A percentile compares a stretch with the other conserved stretches of the same genome.
Conservation (phyloP, 2,888 invertebrate species). For the Bombylius discolor region DNA sequence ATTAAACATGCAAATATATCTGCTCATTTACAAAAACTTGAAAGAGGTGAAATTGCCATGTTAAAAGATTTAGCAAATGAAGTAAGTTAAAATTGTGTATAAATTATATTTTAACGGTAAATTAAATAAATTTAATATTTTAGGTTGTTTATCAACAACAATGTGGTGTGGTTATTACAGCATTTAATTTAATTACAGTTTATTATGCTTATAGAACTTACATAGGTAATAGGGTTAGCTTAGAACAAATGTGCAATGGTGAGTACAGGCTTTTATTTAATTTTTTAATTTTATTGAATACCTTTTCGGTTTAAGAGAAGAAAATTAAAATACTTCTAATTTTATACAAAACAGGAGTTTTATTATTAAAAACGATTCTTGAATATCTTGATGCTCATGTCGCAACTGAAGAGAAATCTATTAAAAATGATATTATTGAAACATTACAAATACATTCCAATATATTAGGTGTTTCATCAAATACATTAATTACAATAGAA, state of each 20-base stretch:
- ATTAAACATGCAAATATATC: constrained; percentile 42
- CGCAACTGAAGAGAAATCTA: constrained; percentile 34
- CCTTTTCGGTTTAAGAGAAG: too few relatives aligned
- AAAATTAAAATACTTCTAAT: not conserved
- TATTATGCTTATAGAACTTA: constrained; percentile 29
- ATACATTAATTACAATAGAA: constrained; percentile 1
- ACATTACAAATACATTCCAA: constrained; percentile 46
- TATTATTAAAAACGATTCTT: constrained; percentile 26
- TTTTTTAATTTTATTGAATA: too few relatives aligned
- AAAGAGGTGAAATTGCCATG: constrained; percentile 45
- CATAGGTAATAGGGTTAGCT: constrained; percentile 28
- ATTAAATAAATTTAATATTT: not conserved
- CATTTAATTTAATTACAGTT: constrained; percentile 57
- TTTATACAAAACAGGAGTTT: constrained; percentile 11
- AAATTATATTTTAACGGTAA: not conserved
- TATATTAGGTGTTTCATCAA: constrained; percentile 19
- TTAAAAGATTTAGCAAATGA: constrained; percentile 54
- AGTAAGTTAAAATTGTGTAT: constrained; percentile 14
- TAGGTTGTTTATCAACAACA: constrained; percentile 57
- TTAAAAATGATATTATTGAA: constrained; percentile 40
- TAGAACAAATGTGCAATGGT: constrained; percentile 38
- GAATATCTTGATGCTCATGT: constrained; percentile 37
- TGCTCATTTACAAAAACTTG: constrained; percentile 44
- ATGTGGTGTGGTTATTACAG: constrained; percentile 50
- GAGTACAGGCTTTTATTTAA: not conserved